These are phyloP conservation scores for Serilophus lunatus DNA, from an alignment of 2,113 vertebrate species.

Conservation along the genomic window DNA sequence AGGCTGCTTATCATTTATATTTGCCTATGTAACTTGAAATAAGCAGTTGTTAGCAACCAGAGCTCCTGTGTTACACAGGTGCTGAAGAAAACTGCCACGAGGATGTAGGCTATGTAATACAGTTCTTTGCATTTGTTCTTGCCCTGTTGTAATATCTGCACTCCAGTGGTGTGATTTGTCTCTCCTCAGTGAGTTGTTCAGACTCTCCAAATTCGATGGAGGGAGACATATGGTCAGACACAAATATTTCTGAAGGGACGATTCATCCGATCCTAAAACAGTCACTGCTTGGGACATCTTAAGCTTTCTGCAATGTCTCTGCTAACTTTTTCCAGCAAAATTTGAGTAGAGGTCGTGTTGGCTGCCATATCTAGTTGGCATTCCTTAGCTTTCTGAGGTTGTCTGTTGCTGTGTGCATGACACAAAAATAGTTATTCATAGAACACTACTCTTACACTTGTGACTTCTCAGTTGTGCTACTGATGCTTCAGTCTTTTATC, in stretches of 20 bases:
- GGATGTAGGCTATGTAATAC: not conserved
- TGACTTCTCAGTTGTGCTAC: not conserved
- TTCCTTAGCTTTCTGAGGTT: not conserved
- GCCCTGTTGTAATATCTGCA: not conserved
- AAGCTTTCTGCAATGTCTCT: not conserved
- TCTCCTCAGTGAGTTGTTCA: not conserved
- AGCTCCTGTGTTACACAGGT: not conserved
- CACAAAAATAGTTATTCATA: not conserved
- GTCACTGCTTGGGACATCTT: not conserved
- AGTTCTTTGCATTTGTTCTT: not conserved
- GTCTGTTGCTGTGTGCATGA: not conserved
- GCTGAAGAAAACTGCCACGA: not conserved
- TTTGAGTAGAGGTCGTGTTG: not conserved
- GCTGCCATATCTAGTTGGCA: not conserved
- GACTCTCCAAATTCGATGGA: not conserved
- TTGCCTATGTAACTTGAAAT: not conserved
- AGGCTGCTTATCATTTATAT: not conserved
- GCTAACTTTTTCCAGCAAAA: not conserved
- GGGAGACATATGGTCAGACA: not conserved
- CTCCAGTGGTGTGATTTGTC: not conserved
- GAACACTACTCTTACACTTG: not conserved
- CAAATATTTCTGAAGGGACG: not conserved
- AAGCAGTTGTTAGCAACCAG: not conserved
- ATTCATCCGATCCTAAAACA: not conserved
- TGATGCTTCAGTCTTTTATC: not conserved